phyloP scores from a whole-genome alignment of 1,140 invertebrate genomes.

The Acyrthosiphon pisum region DNA sequence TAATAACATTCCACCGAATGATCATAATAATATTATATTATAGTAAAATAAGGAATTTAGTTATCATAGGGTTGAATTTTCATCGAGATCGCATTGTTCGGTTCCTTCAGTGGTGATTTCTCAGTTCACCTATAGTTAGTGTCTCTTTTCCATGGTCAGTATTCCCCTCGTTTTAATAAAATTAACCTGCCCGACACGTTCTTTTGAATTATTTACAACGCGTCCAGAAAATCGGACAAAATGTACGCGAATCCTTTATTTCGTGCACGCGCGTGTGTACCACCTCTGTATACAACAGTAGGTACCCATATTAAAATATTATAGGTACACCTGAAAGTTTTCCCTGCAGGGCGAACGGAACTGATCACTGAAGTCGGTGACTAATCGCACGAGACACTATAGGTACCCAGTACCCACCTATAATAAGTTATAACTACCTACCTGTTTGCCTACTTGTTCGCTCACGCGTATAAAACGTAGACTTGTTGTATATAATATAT shows the following conservation, averaged over 20 bases:
- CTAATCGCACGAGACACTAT: neutral
- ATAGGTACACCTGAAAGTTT: neutral
- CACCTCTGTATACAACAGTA: neutral
- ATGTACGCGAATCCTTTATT: neutral
- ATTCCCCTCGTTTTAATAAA: too few relatives aligned
- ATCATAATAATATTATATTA: neutral
- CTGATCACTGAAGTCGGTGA: neutral
- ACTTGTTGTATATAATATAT: neutral
- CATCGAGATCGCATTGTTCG: neutral
- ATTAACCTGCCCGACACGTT: too few relatives aligned
- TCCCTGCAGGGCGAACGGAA: neutral
- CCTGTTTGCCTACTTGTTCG: slow-evolving; percentile 12
- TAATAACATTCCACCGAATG: neutral
- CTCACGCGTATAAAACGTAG: neutral
- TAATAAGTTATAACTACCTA: neutral
- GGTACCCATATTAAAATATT: too few relatives aligned
- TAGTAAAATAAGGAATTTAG: too few relatives aligned
- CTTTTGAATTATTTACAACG: too few relatives aligned
- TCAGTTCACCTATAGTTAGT: too few relatives aligned
- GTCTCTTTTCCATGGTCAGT: too few relatives aligned
- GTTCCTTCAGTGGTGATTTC: too few relatives aligned
- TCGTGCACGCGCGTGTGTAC: neutral
- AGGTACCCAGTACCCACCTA: neutral
- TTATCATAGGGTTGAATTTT: neutral
- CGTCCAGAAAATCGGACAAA: too few relatives aligned